A percentile compares a stretch with the other conserved stretches of the same genome.
Conservation (phyloP, 2,113 vertebrate genomes). For the Tiliqua scincoides region DNA sequence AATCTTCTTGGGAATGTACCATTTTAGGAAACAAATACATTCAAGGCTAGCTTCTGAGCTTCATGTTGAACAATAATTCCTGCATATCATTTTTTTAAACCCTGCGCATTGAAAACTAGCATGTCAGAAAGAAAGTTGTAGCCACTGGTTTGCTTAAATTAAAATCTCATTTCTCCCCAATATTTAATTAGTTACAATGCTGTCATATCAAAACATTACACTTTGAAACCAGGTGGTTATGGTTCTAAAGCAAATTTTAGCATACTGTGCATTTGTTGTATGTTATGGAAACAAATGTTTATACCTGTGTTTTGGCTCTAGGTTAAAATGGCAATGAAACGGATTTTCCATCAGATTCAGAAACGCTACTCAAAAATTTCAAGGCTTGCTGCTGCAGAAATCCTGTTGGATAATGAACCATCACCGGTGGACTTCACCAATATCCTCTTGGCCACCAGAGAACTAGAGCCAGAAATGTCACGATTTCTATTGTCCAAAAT, state of each 20-base stretch:
- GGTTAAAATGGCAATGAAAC: slow-evolving; percentile 69
- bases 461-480: slow-evolving; percentile 57
- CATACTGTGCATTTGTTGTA: not conserved
- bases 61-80: too few relatives aligned
- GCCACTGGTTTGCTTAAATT: not conserved
- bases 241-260: not conserved
- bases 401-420: slow-evolving; percentile 61
- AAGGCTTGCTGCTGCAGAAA: slow-evolving; percentile 65
- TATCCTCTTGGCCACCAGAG: slow-evolving; percentile 49
- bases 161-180: not conserved
- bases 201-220: not conserved
- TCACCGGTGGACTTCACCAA: slow-evolving; percentile 65
- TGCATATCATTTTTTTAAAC: too few relatives aligned
- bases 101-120: not conserved
- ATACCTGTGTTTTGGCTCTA: not conserved
- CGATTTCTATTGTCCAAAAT: slow-evolving; percentile 64
- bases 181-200: not conserved
- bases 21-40: not conserved
- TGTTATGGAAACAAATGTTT: not conserved
- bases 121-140: not conserved
- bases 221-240: not conserved
- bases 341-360: slow-evolving; percentile 67
- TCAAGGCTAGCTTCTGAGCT: too few relatives aligned
- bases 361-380: slow-evolving; percentile 46
- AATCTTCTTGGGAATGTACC: not conserved